Base-by-base conservation (phyloP, 2,888 invertebrate genomes). In the Scrobipalpa atriplicella region DNA sequence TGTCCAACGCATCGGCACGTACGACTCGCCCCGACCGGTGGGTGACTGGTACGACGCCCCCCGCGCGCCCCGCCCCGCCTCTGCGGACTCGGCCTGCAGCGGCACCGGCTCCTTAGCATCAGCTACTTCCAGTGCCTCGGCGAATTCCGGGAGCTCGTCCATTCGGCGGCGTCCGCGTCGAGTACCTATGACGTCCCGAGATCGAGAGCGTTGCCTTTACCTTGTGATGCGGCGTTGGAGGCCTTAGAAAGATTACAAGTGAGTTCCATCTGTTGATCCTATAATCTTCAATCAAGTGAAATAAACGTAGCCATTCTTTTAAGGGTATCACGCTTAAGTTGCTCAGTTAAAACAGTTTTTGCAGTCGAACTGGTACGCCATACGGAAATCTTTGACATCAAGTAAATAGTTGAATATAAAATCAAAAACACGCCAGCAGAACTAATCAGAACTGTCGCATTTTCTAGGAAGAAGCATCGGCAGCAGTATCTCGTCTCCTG, bases 401-500 rank as follows among this genome's bases (percentile, higher is more conserved):
- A 29, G 5, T 29, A 29, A n/a, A 29, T 29, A 29, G 5, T 29
- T 29, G 5, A 29, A 3, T 5, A 3, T 29, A 29, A 29, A 29
- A 29, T 29, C 29, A 29, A 29, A 29, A 29, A 29, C 29, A 29
- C 29, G 5, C 29, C 29, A 29, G 43, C 11, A 11, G 13, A 43
- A 43, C 43, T 43, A 3, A 43, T 13, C 43, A 43, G 11, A 43
- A 13, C 13, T 3, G 13, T 29, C 13, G 10, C 6, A 13, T n/a
- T 61, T 65, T 63, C 0, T 75, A 92, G 92, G 92, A 92, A 75
- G 98, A 98, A 86, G 96, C 97, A 0, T 96, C 97, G 38, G 95
- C 95, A 65, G 96, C 98, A 47, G 96, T 97, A 70, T 95, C 95
- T n/a, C 83, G 92, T 36, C 77, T 92, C 66, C 94, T 97, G 64